Conservation (phyloP, 2,888 invertebrate species). For the Rosalia funebris region DNA sequence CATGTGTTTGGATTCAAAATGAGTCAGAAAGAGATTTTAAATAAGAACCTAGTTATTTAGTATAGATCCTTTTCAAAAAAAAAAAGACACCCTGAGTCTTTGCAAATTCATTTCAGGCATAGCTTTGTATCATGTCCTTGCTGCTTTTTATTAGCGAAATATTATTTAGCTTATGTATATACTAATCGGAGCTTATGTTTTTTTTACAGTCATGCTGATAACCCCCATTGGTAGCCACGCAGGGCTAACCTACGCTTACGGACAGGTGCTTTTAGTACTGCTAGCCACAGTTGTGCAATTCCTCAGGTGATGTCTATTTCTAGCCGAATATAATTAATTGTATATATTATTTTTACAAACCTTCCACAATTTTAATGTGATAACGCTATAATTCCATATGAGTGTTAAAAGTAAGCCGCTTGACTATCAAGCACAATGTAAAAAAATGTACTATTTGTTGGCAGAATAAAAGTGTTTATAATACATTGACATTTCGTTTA, state of each 20-base stretch:
- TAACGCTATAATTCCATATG: slow-evolving; percentile 4
- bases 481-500: neutral
- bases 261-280: neutral
- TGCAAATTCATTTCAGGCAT: too few relatives aligned
- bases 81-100: too few relatives aligned
- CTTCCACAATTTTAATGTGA: slow-evolving; percentile 27
- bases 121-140: too few relatives aligned
- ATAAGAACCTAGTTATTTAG: too few relatives aligned
- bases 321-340: neutral
- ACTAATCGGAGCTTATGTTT: neutral
- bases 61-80: too few relatives aligned
- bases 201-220: slow-evolving; percentile 5
- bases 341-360: slow-evolving; percentile 4
- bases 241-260: neutral
- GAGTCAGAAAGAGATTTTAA: too few relatives aligned
- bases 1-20: too few relatives aligned
- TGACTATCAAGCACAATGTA: neutral
- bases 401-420: neutral
- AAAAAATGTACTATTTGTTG: neutral
- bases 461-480: slow-evolving; percentile 14
- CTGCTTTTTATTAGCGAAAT: too few relatives aligned
- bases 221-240: neutral
- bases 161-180: too few relatives aligned
- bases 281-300: neutral
- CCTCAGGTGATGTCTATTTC: slow-evolving; percentile 14